Percentiles rank a stretch among this genome's conserved stretches.
These are phyloP conservation scores for Picathartes gymnocephalus DNA, from an alignment of 2,113 vertebrate genomes.

Conservation along the genomic window DNA sequence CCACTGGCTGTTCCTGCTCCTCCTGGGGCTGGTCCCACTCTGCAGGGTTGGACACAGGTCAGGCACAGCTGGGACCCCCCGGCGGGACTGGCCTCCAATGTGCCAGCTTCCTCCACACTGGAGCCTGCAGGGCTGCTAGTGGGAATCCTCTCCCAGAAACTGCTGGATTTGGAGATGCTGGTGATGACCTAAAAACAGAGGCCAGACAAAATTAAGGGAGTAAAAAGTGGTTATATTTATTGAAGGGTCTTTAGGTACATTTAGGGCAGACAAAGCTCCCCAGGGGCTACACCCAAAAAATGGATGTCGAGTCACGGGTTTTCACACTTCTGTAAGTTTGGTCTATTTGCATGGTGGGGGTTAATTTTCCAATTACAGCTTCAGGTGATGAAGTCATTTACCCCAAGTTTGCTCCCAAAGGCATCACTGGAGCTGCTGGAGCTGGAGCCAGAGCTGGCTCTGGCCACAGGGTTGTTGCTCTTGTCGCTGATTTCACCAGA, in stretches of 20 bases:
- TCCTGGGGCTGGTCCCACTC: background rate
- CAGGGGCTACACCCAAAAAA: no score
- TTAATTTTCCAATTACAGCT: no score
- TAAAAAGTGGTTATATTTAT: no score
- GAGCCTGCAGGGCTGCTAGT: background rate
- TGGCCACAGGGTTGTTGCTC: background rate
- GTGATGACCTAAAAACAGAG: no score
- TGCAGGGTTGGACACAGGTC: background rate
- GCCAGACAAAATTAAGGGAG: no score
- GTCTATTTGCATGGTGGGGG: no score
- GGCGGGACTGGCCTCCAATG: background rate
- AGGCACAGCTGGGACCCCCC: background rate
- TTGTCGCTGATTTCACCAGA: background rate
- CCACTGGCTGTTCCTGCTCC: background rate
- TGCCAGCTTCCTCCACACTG: background rate
- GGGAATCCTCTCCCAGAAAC: background rate
- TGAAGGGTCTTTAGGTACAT: no score
- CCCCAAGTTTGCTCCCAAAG: no score
- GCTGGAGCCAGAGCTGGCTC: background rate
- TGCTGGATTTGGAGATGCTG: background rate
- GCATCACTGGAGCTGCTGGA: background rate
- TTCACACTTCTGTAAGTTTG: no score
- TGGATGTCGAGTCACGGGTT: no score
- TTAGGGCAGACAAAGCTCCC: no score
- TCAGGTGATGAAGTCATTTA: no score